phyloP scores from a whole-genome alignment of 2,888 invertebrate genomes.

The Xanthostigma xanthostigma region DNA sequence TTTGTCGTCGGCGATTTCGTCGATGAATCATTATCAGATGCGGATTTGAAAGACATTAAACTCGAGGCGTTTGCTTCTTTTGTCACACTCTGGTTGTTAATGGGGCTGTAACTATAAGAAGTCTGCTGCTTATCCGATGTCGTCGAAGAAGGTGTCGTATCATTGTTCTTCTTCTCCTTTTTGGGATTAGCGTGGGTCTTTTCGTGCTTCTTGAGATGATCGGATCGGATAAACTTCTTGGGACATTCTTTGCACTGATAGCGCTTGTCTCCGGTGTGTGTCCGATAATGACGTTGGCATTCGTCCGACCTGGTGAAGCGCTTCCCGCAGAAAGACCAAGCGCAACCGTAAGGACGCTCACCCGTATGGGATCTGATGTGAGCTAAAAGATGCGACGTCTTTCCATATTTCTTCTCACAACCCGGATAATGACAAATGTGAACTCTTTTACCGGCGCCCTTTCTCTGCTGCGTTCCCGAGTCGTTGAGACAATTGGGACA shows the following conservation, averaged over 20 bases:
- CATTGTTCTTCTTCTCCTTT: conserved; percentile 30
- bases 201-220: conserved; percentile 84
- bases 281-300: conserved; percentile 72
- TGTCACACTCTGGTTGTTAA: too few species aligned
- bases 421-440: conserved; percentile 80
- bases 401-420: conserved; percentile 79
- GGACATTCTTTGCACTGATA: conserved; percentile 77
- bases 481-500: conserved; percentile 71
- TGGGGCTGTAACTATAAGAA: too few species aligned
- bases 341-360: conserved; percentile 80
- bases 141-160: too few species aligned
- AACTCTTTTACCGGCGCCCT: conserved; percentile 66
- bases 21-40: too few species aligned
- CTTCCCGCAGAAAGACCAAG: conserved; percentile 81
- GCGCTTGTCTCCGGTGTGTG: conserved; percentile 80
- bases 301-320: conserved; percentile 86
- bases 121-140: too few species aligned
- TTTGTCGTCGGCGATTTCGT: too few species aligned
- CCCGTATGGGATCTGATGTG: conserved; percentile 89
- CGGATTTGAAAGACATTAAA: too few species aligned
- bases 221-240: conserved; percentile 84
- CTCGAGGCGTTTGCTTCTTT: too few species aligned
- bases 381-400: conserved; percentile 87
- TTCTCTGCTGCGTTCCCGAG: conserved; percentile 58
- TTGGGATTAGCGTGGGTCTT: conserved; percentile 67